Conservation (phyloP, 2,888 invertebrate species). For the Baronia brevicornis region DNA sequence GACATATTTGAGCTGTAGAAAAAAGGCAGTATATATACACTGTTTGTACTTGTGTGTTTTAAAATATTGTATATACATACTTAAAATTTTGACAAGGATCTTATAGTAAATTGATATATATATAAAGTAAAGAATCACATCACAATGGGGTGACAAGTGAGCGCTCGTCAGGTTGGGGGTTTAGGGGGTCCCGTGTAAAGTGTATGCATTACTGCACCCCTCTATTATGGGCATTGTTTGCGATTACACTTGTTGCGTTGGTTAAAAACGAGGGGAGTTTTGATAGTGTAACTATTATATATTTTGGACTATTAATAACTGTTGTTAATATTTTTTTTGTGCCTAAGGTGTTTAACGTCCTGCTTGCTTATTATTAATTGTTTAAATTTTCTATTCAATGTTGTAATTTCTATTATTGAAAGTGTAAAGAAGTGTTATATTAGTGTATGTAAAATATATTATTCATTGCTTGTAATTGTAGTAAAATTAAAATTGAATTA, state of each 20-base stretch:
- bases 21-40: no score
- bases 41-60: no score
- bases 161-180: conserved; percentile 28
- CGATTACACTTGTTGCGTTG: conserved; percentile 45
- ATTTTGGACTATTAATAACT: conserved; percentile 6
- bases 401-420: no score
- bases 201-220: conserved; percentile 26
- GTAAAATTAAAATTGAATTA: conserved; percentile 12
- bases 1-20: no score
- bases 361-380: no score
- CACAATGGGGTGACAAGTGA: conserved; percentile 60
- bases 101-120: background rate
- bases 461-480: background rate
- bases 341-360: background rate
- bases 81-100: no score
- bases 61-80: no score
- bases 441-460: no score
- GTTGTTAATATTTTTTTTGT: conserved; percentile 1
- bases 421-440: no score
- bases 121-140: no score
- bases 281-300: conserved; percentile 19
- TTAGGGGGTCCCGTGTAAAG: conserved; percentile 24
- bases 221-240: conserved; percentile 40
- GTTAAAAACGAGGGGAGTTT: conserved; percentile 21
- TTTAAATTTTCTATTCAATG: no score